These are phyloP conservation scores for Misgurnus mizolepis DNA, from an alignment of 2,113 vertebrate genomes.

Conservation along the genomic window DNA sequence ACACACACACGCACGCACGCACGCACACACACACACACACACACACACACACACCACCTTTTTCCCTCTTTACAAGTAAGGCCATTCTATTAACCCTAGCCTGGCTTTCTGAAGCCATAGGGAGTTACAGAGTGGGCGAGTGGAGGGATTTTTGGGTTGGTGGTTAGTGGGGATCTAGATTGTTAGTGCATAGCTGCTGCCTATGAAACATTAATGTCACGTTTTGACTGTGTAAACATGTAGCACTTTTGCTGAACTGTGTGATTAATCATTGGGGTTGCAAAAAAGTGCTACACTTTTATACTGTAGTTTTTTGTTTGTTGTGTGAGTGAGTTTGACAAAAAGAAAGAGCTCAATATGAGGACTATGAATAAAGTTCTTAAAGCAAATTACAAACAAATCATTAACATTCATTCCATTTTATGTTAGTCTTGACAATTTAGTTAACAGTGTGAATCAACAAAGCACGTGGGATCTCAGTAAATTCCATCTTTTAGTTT, in stretches of 20 bases:
- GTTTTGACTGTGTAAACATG: slow-evolving; percentile 54
- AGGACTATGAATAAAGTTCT: background rate
- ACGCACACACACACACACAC: background rate
- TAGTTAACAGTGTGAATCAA: background rate
- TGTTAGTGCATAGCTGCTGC: slow-evolving; percentile 37
- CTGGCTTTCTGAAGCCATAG: slow-evolving; percentile 7
- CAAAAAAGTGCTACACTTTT: no score
- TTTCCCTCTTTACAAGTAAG: background rate
- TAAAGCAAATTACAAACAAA: background rate
- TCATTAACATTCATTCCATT: background rate
- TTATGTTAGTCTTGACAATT: background rate
- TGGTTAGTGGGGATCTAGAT: slow-evolving; percentile 4
- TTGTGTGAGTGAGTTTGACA: background rate
- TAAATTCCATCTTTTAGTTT: background rate
- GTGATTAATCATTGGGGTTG: slow-evolving; percentile 57
- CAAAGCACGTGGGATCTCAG: background rate
- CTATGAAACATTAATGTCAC: slow-evolving; percentile 54
- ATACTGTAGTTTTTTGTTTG: background rate
- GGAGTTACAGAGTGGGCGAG: background rate
- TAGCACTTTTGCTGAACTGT: slow-evolving; percentile 56
- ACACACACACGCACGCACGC: background rate
- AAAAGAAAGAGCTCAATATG: background rate
- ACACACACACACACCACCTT: background rate
- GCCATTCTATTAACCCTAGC: slow-evolving; percentile 12
- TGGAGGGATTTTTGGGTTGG: background rate